Evolutionary conservation across 2,113 vertebrate species (phyloP).

Genomic region (Melanerpes formicivorus): DNA sequence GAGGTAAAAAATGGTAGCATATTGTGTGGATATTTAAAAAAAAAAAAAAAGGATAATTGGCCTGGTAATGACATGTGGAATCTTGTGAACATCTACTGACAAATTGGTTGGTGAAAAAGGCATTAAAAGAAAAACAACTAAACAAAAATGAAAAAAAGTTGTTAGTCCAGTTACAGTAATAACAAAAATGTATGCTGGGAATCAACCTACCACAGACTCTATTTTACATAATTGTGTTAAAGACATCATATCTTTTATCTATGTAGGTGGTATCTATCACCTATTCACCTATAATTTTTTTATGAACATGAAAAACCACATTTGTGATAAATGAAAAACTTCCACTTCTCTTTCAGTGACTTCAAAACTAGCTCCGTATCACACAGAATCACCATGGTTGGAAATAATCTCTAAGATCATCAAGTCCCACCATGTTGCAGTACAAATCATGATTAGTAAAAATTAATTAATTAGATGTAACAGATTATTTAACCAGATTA

Average conservation of each 20-base stretch:
- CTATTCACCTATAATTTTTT: not conserved
- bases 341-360: not conserved
- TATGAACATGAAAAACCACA: not conserved
- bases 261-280: not conserved
- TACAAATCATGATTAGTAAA: not conserved
- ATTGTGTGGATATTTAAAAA: no score
- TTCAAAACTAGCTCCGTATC: not conserved
- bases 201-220: not conserved
- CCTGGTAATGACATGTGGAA: not conserved
- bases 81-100: not conserved
- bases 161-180: not conserved
- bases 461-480: not conserved
- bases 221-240: not conserved
- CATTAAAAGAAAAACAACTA: not conserved
- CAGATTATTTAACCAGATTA: not conserved
- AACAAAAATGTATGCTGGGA: not conserved
- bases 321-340: not conserved
- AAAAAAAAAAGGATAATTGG: not conserved
- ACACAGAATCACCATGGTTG: no score
- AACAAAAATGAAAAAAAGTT: not conserved
- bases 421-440: not conserved
- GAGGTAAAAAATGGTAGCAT: not conserved
- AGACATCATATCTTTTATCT: not conserved
- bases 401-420: no score
- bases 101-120: not conserved